Evolutionary conservation across 1,140 invertebrate species (phyloP).

Genomic region (Drosophila kepulauana): DNA sequence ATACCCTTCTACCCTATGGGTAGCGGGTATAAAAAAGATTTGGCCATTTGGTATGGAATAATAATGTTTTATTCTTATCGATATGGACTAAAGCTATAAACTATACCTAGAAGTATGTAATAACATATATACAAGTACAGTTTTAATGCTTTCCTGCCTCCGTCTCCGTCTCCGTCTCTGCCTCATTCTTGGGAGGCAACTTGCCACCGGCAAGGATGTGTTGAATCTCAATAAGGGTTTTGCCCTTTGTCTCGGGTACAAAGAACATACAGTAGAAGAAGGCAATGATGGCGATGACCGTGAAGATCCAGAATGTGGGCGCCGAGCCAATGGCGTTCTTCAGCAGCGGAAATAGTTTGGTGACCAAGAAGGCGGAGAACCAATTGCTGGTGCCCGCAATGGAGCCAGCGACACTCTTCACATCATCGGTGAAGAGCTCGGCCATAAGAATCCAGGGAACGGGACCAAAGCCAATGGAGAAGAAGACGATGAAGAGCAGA

Average conservation of each 20-base stretch:
- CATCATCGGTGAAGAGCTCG: slow-evolving; percentile 90
- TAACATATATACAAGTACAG: neutral
- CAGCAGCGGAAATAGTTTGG: slow-evolving; percentile 87
- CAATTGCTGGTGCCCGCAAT: slow-evolving; percentile 92
- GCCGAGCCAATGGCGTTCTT: slow-evolving; percentile 85
- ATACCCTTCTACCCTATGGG: no score
- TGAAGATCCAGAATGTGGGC: slow-evolving; percentile 91
- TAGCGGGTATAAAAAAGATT: no score
- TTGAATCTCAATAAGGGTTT: slow-evolving; percentile 88
- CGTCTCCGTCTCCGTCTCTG: neutral
- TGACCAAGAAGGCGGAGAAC: slow-evolving; percentile 92
- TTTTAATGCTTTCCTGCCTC: neutral
- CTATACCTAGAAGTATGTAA: slow-evolving; percentile 14
- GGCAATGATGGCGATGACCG: slow-evolving; percentile 88
- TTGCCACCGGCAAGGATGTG: slow-evolving; percentile 59
- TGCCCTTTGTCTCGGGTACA: slow-evolving; percentile 90
- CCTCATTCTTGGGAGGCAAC: neutral
- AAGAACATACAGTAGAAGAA: slow-evolving; percentile 88
- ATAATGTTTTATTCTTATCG: slow-evolving; percentile 4
- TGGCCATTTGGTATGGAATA: neutral
- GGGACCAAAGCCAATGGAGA: slow-evolving; percentile 92
- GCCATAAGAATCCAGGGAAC: slow-evolving; percentile 92
- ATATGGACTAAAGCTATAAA: slow-evolving; percentile 22
- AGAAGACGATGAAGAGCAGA: slow-evolving; percentile 91
- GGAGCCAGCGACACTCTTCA: slow-evolving; percentile 91